phyloP scores from a whole-genome alignment of 2,113 vertebrate species.

The Garra rufa region DNA sequence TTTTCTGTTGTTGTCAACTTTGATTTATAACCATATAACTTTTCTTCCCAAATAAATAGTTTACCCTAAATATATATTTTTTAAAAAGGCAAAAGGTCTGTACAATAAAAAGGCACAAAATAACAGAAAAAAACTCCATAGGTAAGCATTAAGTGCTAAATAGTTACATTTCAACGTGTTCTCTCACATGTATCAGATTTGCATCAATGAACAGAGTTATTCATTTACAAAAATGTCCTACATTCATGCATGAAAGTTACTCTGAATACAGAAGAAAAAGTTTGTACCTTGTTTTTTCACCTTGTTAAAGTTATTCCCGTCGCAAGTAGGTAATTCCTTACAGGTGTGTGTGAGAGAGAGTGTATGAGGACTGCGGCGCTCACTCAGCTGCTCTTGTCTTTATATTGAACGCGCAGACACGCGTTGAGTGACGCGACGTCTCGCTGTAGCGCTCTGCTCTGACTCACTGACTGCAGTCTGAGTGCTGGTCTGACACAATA shows the following conservation, averaged over 20 bases:
- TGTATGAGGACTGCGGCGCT: constrained; percentile 42
- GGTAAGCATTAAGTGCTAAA: neutral
- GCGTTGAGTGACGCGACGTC: constrained; percentile 64
- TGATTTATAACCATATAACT: neutral
- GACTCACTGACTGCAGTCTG: constrained; percentile 67
- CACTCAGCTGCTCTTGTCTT: constrained; percentile 67
- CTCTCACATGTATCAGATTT: neutral
- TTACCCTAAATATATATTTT: neutral
- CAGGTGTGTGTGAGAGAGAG: constrained; percentile 49
- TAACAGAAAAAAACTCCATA: neutral
- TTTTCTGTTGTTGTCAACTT: neutral
- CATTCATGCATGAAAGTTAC: neutral
- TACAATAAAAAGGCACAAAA: neutral
- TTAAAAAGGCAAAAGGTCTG: neutral
- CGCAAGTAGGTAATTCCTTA: constrained; percentile 57
- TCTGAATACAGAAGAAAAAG: neutral
- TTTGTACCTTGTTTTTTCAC: constrained; percentile 67
- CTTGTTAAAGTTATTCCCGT: constrained; percentile 2
- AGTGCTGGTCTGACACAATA: constrained; percentile 68
- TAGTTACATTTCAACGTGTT: neutral
- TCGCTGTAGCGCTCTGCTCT: constrained; percentile 46
- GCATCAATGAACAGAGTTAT: neutral
- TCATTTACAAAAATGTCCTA: neutral
- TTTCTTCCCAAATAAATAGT: neutral
- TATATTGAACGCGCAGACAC: constrained; percentile 68